phyloP scores from a whole-genome alignment of 2,888 invertebrate species.

The Synanthedon andrenaeformis region DNA sequence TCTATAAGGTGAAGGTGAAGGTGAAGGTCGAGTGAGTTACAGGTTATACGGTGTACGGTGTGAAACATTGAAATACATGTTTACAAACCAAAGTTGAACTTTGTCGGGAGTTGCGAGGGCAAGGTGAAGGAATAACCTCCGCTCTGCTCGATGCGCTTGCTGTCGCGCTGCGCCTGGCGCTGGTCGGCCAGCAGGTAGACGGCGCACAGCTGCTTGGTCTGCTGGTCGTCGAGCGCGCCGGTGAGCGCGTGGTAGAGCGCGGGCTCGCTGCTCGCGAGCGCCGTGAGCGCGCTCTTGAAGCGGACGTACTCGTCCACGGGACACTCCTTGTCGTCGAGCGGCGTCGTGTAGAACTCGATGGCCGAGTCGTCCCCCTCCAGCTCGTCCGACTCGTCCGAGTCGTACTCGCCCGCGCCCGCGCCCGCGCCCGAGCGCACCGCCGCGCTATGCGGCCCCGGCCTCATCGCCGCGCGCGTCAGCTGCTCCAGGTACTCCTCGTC shows the following conservation, averaged over 20 bases:
- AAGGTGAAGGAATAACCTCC: conserved; percentile 75
- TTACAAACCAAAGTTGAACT: conserved; percentile 89
- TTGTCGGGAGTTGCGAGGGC: conserved; percentile 90
- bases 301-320: conserved; percentile 90
- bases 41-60: no score
- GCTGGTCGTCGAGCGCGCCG: conserved; percentile 79
- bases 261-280: conserved; percentile 78
- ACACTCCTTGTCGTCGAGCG: conserved; percentile 89
- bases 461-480: conserved; percentile 77
- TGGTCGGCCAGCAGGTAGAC: conserved; percentile 92
- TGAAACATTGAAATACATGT: no score
- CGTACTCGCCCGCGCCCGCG: conserved; percentile 35
- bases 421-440: conserved; percentile 35
- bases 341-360: conserved; percentile 91
- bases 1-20: no score
- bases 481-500: conserved; percentile 86
- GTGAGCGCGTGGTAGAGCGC: conserved; percentile 87
- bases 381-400: conserved; percentile 21
- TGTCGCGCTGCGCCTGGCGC: conserved; percentile 91
- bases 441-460: conserved; percentile 62
- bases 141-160: conserved; percentile 93
- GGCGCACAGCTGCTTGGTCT: conserved; percentile 87
- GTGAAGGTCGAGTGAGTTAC: no score
- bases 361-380: conserved; percentile 90
- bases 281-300: conserved; percentile 87